A percentile compares a stretch with the other conserved stretches of the same genome.
These are phyloP conservation scores for Cossypha caffra DNA, from an alignment of 2,797 vertebrate species.

Conservation along the genomic window DNA sequence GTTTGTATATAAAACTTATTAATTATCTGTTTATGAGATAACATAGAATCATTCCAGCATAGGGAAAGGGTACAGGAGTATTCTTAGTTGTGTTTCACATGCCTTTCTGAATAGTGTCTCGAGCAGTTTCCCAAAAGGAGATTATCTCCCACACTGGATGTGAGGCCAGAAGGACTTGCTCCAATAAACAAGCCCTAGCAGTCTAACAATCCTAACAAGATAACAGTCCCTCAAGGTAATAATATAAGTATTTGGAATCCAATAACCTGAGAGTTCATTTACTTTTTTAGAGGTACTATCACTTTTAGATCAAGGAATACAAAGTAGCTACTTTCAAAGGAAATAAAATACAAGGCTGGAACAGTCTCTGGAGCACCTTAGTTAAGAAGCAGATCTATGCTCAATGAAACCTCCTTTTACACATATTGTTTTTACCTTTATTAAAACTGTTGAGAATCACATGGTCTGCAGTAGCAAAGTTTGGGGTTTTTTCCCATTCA, in stretches of 20 bases:
- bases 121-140: not conserved
- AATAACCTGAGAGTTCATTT: not conserved
- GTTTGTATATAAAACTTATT: not conserved
- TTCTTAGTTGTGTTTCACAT: not conserved
- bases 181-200: not conserved
- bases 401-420: not conserved
- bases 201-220: not conserved
- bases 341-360: not conserved
- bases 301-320: not conserved
- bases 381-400: not conserved
- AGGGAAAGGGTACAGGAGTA: not conserved
- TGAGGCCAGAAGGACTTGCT: not conserved
- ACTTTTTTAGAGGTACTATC: not conserved
- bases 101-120: not conserved
- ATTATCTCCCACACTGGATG: fast-evolving
- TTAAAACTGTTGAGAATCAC: not conserved
- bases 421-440: not conserved
- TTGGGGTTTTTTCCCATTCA: fast-evolving
- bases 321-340: not conserved
- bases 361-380: not conserved
- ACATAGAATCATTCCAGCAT: not conserved
- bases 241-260: not conserved
- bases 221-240: not conserved
- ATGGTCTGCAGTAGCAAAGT: not conserved
- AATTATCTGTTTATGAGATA: not conserved